Base-by-base conservation (phyloP, 2,888 invertebrate species). In the Tachina fera region DNA sequence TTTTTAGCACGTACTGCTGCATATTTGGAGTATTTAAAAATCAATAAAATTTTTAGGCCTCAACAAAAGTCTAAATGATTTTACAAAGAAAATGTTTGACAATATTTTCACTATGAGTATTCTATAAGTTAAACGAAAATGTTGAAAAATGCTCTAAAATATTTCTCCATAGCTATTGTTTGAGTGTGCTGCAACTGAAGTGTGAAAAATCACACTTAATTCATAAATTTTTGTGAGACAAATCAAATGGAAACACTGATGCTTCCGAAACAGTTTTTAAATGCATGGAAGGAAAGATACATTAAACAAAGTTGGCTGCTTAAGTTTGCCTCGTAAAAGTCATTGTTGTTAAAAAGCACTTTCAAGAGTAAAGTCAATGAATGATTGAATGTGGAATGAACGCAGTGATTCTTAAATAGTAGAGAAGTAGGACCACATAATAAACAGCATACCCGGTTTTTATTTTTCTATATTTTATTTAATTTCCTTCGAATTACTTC, bases 201-300 rank as follows among this genome's bases (percentile, higher is more conserved):
- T 78, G 70, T 70, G 70, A 80, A 58, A 80, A 67, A 80, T 80
- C 51, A 14, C 67, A 60, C 67, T 60, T n/a, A 22, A 72, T 72
- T 80, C 49, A 49, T 41, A 9, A 9, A 9, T 41, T 49, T 31
- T 22, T 41, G 31, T 45, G 22, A 74, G 58, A 67, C 58, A 56
- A 80, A 9, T 63, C 19, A 41, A 31, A 65, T 76, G 53, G 4
- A 31, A 58, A 45, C 1, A 16, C 43, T 51, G 51, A 60, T 22
- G 14, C 5, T 51, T 78, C 19, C 70, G 11, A 22, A 67, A 67
- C 14, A 67, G 47, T 60, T 58, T 22, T 71, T 9, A 14, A 53
- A 1, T 56, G 3, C n/a, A 5, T 8, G 9, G n/a, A 13, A 41
- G 6, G 31, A 6, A 6, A 51, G 19, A 70, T 5, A 9, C 47